A percentile compares a stretch with the other conserved stretches of the same genome.
phyloP scores from a whole-genome alignment of 2,113 vertebrate species.

The Sakesphorus luctuosus region DNA sequence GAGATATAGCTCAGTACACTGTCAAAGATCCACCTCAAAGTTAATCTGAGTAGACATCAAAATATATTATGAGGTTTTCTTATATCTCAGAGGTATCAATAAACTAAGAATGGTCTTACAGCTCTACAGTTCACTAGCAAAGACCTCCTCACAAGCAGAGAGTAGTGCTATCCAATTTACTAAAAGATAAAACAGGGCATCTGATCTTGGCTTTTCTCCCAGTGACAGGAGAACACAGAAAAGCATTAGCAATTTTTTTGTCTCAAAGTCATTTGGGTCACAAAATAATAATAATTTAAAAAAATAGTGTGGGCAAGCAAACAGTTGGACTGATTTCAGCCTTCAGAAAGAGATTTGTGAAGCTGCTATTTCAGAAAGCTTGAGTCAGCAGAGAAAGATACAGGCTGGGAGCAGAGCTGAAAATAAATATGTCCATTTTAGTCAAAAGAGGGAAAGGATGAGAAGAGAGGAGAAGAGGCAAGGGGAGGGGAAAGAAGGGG shows the following conservation, averaged over 20 bases:
- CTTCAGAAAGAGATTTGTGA: not conserved
- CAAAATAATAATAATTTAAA: not conserved
- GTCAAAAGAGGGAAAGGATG: not conserved
- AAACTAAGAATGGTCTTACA: not conserved
- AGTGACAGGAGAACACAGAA: not conserved
- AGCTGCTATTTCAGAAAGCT: not conserved
- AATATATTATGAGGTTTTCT: not conserved
- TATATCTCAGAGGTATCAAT: not conserved
- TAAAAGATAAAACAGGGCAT: not conserved
- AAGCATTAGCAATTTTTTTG: not conserved
- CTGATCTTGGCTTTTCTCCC: not conserved
- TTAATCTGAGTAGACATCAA: not conserved
- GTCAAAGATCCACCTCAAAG: not conserved
- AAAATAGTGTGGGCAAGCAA: not conserved
- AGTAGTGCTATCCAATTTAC: not conserved
- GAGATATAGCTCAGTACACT: not conserved
- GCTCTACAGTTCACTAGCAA: not conserved
- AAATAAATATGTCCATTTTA: not conserved
- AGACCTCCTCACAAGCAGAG: not conserved
- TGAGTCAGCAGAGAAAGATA: not conserved
- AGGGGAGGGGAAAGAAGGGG: too few relatives aligned
- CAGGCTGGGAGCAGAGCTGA: not conserved
- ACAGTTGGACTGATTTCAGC: not conserved
- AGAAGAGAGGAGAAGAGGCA: too few relatives aligned
- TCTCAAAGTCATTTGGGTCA: not conserved